phyloP scores from a whole-genome alignment of 2,797 vertebrate genomes.

The Macropodus opercularis region DNA sequence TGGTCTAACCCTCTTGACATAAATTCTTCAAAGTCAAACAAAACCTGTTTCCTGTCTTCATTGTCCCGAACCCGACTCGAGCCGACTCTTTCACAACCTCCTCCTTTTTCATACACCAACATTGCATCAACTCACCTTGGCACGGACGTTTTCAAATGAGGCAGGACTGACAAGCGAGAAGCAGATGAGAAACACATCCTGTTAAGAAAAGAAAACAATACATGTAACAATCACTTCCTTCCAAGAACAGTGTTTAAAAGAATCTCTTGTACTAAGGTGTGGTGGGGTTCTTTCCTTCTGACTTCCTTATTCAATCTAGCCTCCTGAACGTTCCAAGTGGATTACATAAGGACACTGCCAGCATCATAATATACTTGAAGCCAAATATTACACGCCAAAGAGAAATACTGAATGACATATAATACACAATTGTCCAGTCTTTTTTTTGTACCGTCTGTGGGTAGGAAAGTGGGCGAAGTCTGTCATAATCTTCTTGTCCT shows the following conservation, averaged over 20 bases:
- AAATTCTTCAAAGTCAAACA: not conserved
- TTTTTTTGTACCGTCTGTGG: constrained; percentile 91
- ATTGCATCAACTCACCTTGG: constrained; percentile 65
- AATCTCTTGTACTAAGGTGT: constrained; percentile 13
- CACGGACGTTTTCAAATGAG: constrained; percentile 98
- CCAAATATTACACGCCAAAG: not conserved
- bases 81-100: not conserved
- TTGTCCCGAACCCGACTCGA: not conserved
- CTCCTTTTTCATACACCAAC: not conserved
- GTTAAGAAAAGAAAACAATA: constrained; percentile 36
- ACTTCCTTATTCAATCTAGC: constrained; percentile 35
- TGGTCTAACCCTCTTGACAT: accelerated
- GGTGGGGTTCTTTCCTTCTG: constrained; percentile 8
- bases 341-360: not conserved
- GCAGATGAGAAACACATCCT: constrained; percentile 99
- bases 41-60: not conserved
- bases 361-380: not conserved
- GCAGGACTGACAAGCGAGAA: constrained; percentile 99
- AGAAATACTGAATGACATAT: constrained; percentile 10
- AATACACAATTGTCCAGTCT: constrained; percentile 9
- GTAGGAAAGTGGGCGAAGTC: constrained; percentile 96
- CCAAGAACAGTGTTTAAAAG: not conserved
- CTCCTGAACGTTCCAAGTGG: not conserved
- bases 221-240: constrained; percentile 25
- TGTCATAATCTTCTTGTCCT: constrained; percentile 98